Evolutionary conservation across 2,797 vertebrate species (phyloP).

Genomic region (Leucoraja ocellata): DNA sequence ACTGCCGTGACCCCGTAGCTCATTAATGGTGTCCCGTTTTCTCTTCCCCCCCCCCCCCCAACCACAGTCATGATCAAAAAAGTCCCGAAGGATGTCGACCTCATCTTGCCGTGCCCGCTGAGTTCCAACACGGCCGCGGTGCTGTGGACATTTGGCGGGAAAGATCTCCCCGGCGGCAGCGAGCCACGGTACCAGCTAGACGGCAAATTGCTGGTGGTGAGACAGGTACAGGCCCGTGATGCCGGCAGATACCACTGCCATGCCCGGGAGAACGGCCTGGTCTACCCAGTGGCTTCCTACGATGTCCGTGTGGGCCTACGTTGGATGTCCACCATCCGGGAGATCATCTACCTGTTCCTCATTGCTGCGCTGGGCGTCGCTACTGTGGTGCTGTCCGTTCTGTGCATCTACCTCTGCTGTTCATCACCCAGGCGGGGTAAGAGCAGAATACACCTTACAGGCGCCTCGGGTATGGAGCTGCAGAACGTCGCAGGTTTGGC

Average conservation of each 20-base stretch:
- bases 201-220: conserved; percentile 82
- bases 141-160: conserved; percentile 76
- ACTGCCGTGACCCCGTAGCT: no score
- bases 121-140: conserved; percentile 82
- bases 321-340: conserved; percentile 61
- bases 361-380: conserved; percentile 78
- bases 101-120: conserved; percentile 85
- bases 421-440: conserved; percentile 63
- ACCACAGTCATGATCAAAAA: conserved; percentile 62
- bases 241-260: conserved; percentile 80
- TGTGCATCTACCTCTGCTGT: conserved; percentile 80
- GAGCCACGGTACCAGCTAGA: conserved; percentile 71
- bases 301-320: conserved; percentile 64
- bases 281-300: conserved; percentile 68
- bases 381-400: conserved; percentile 68
- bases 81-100: conserved; percentile 78
- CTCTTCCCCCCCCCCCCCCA: not conserved
- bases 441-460: conserved; percentile 65
- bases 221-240: conserved; percentile 65
- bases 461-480: conserved; percentile 70
- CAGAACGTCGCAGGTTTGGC: conserved; percentile 84
- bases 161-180: conserved; percentile 52
- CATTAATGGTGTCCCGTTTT: no score
- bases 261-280: conserved; percentile 73
- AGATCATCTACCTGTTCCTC: conserved; percentile 75